Base-by-base conservation (phyloP, 2,888 invertebrate genomes). In the Osedax frankpressi region DNA sequence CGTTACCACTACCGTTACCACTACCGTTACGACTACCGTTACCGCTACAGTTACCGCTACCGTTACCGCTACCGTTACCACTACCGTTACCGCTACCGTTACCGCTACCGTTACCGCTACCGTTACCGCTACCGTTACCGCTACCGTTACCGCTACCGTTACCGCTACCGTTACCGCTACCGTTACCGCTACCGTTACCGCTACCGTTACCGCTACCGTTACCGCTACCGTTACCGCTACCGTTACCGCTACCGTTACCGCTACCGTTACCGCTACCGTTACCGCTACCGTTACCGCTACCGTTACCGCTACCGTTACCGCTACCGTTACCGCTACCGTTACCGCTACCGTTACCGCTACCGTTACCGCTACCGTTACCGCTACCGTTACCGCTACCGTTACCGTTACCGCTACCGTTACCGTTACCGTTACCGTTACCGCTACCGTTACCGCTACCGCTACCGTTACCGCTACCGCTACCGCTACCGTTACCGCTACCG, bases 221-320 rank as follows among this genome's bases (percentile, higher is more conserved):
- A 67, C 67, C 25, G 25, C 67, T 67, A 67, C 67, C 25, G 25
- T 6, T 24, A 67, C 59, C 59, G 44, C 44, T 19, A 28, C 62
- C 14, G n/a, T 62, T 25, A 70, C 62, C 27, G 28, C 28, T 30
- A 28, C 59, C 59, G 14, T 11, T 25, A 60, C 19, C 25, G 11
- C 62, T 26, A 67, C 67, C 67, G 67, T 25, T 67, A 67, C 67
- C 67, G 67, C 67, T 67, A 67, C 67, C 67, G 67, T 25, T 67
- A 67, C 67, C 67, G 67, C 67, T 67, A 67, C 67, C 67, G 25
- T 25, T 67, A 67, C 67, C 67, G 67, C 67, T 67, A 67, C 67
- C 67, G 14, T 25, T 67, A 67, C 67, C 67, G 67, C 67, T 67
- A 67, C 67, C 25, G 67, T 25, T 67, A 67, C 67, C 67, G 67